Evolutionary conservation across 2,113 vertebrate genomes (phyloP).

Genomic region (Heterochromis multidens): DNA sequence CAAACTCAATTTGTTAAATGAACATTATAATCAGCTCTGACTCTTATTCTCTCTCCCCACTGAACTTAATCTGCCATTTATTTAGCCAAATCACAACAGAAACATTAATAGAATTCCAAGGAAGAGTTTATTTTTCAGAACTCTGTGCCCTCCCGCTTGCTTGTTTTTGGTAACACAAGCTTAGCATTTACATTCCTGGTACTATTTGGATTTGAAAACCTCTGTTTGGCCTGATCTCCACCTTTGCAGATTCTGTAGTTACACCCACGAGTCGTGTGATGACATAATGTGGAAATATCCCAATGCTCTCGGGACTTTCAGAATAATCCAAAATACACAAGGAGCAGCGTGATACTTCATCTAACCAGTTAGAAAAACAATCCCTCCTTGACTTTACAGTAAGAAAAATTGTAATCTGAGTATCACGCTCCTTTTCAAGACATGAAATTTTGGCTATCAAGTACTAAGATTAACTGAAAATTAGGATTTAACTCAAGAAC

Average conservation of each 20-base stretch:
- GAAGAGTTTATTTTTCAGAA: constrained; percentile 41
- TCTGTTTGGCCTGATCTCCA: neutral
- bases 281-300: constrained; percentile 38
- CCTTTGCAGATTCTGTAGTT: constrained; percentile 8
- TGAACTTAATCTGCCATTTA: constrained; percentile 14
- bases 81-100: constrained; percentile 36
- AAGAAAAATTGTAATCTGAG: neutral
- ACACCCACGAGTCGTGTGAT: constrained; percentile 1
- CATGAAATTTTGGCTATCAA: neutral
- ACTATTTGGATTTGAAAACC: neutral
- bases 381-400: neutral
- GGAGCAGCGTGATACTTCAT: neutral
- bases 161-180: constrained; percentile 56
- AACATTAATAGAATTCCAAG: constrained; percentile 31
- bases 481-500: neutral
- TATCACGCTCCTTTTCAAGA: neutral
- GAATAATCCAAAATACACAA: neutral
- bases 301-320: neutral
- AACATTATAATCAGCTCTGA: neutral
- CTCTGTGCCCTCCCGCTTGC: neutral
- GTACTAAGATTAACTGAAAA: neutral
- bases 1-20: neutral
- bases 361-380: neutral
- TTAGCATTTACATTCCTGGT: constrained; percentile 44
- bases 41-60: neutral